Evolutionary conservation across 1,140 invertebrate species (phyloP).

Genomic region (Drosophila jambulina): DNA sequence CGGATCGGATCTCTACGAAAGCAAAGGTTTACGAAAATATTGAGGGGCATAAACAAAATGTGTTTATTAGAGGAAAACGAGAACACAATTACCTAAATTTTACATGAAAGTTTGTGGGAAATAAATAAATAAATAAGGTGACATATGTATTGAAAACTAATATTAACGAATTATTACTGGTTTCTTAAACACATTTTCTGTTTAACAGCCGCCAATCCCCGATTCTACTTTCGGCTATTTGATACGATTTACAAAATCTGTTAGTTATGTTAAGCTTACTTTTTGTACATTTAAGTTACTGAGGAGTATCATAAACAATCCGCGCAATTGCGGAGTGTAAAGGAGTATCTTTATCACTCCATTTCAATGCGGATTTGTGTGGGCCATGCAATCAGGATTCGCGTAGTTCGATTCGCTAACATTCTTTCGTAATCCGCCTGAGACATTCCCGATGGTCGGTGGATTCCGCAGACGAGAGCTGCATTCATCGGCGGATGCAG

Average conservation of each 20-base stretch:
- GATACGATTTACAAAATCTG: neutral
- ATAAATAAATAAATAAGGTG: conserved; percentile 1
- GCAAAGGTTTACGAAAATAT: conserved; percentile 33
- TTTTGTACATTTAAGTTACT: neutral
- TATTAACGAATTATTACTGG: neutral
- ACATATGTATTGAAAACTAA: neutral
- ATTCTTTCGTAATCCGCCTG: conserved; percentile 38
- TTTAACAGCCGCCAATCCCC: neutral
- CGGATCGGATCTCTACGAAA: conserved; percentile 15
- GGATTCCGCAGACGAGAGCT: conserved; percentile 32
- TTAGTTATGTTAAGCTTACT: neutral
- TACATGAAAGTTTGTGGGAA: neutral
- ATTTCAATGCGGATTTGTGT: conserved; percentile 29
- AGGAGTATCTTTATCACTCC: too few species aligned
- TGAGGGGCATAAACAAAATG: conserved; percentile 21
- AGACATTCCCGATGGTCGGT: conserved; percentile 46
- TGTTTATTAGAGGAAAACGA: conserved; percentile 3
- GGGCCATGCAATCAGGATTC: conserved; percentile 23
- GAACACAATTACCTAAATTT: conserved; percentile 14
- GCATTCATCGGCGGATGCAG: conserved; percentile 27
- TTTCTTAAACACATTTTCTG: neutral
- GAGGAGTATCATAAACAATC: neutral
- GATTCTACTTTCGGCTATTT: neutral
- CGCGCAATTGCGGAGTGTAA: too few species aligned
- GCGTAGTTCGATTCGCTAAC: conserved; percentile 20